Conservation (phyloP, 2,888 invertebrate species). For the Hypsopygia costalis region DNA sequence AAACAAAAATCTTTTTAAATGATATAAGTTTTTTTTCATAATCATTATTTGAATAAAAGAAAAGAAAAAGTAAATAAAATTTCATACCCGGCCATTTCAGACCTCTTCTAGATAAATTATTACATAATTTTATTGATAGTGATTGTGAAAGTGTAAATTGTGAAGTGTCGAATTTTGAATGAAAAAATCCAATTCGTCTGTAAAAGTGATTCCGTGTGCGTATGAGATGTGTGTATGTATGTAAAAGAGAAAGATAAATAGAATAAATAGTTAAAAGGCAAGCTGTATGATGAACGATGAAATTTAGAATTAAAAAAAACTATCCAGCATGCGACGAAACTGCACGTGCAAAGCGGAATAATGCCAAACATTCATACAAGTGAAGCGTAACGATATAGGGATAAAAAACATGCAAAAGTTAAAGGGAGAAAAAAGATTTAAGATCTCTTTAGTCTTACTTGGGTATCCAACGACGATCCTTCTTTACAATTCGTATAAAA, state of each 20-base stretch:
- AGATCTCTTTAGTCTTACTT: slow-evolving; percentile 69
- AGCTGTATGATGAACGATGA: slow-evolving; percentile 43
- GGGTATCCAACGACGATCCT: slow-evolving; percentile 79
- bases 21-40: slow-evolving; percentile 8
- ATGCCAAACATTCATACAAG: slow-evolving; percentile 24
- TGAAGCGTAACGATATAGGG: slow-evolving; percentile 8
- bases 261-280: slow-evolving; percentile 58
- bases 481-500: slow-evolving; percentile 48
- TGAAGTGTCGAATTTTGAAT: slow-evolving; percentile 73
- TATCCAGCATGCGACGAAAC: slow-evolving; percentile 62
- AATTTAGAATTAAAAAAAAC: slow-evolving; percentile 36
- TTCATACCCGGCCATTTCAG: slow-evolving; percentile 72
- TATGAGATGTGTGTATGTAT: slow-evolving; percentile 43
- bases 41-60: slow-evolving; percentile 1
- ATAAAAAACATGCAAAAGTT: slow-evolving; percentile 13
- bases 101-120: slow-evolving; percentile 55
- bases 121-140: slow-evolving; percentile 36
- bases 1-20: too few species aligned
- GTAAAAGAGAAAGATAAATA: slow-evolving; percentile 62
- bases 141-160: slow-evolving; percentile 58
- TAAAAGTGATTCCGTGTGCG: slow-evolving; percentile 39
- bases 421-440: slow-evolving; percentile 47
- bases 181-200: slow-evolving; percentile 60
- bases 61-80: slow-evolving; percentile 34
- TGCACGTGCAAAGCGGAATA: slow-evolving; percentile 63